These are phyloP conservation scores for Dynastes maya DNA, from an alignment of 2,888 invertebrate species.

Conservation along the genomic window DNA sequence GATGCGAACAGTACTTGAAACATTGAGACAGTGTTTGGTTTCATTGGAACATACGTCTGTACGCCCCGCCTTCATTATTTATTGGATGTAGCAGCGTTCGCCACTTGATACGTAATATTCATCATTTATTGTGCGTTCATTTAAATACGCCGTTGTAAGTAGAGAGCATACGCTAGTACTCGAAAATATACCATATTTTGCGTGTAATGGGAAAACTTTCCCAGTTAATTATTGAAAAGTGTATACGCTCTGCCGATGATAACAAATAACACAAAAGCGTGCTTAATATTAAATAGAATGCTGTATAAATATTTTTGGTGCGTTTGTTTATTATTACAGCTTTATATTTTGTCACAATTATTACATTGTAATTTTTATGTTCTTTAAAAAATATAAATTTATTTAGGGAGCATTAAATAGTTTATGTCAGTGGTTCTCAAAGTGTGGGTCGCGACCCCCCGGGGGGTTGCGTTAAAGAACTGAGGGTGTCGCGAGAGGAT, in stretches of 20 bases:
- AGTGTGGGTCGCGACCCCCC: too few relatives aligned
- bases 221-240: conserved; percentile 28
- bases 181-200: conserved; percentile 38
- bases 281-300: neutral
- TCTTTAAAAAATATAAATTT: too few relatives aligned
- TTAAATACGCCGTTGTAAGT: conserved; percentile 27
- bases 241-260: neutral
- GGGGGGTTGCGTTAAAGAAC: too few relatives aligned
- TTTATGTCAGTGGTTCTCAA: too few relatives aligned
- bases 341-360: neutral
- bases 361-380: too few relatives aligned
- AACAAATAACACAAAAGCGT: neutral
- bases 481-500: too few relatives aligned
- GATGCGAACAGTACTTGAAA: conserved; percentile 45
- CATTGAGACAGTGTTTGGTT: conserved; percentile 50
- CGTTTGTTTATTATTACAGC: neutral
- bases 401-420: too few relatives aligned
- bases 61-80: conserved; percentile 33
- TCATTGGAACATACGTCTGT: conserved; percentile 48
- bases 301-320: neutral
- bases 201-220: conserved; percentile 36
- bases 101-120: conserved; percentile 44
- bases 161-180: conserved; percentile 26
- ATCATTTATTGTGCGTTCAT: conserved; percentile 43
- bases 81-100: conserved; percentile 38